Conservation (phyloP, 2,797 vertebrate species). For the Leptatherina wallacei region DNA sequence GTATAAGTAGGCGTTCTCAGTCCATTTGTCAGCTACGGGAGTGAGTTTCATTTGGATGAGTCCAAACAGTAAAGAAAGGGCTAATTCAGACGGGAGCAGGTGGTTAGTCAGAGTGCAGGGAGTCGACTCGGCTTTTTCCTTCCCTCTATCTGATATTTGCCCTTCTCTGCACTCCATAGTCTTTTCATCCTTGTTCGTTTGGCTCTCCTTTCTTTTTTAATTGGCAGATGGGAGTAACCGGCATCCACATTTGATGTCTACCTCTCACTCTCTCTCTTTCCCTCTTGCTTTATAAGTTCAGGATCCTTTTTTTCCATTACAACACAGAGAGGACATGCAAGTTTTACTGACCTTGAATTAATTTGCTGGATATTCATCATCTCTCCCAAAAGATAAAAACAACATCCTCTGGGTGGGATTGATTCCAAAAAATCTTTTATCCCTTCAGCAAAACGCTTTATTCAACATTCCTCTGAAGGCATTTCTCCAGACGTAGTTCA, state of each 20-base stretch:
- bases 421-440: conserved; percentile 40
- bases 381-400: conserved; percentile 56
- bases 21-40: conserved; percentile 68
- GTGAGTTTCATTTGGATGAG: conserved; percentile 72
- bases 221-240: conserved; percentile 70
- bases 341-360: conserved; percentile 67
- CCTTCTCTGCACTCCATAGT: conserved; percentile 44
- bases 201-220: conserved; percentile 58
- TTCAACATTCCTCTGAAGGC: conserved; percentile 16
- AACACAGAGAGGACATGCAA: conserved; percentile 44
- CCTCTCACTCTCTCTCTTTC: conserved; percentile 32
- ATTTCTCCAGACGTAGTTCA: conserved; percentile 14
- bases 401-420: conserved; percentile 43
- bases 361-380: conserved; percentile 57
- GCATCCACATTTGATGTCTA: conserved; percentile 59
- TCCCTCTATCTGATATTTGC: conserved; percentile 63
- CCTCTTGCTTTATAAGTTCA: conserved; percentile 46
- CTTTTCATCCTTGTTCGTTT: conserved; percentile 62
- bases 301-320: conserved; percentile 25
- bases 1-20: conserved; percentile 55
- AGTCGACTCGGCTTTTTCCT: conserved; percentile 52
- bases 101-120: conserved; percentile 67
- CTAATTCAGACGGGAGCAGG: conserved; percentile 79
- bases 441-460: conserved; percentile 7
- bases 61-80: conserved; percentile 77